Evolutionary conservation across 2,113 vertebrate genomes (phyloP), one percentile per base, ranked within the genome.

Genomic region (Eudyptes chrysolophus): DNA sequence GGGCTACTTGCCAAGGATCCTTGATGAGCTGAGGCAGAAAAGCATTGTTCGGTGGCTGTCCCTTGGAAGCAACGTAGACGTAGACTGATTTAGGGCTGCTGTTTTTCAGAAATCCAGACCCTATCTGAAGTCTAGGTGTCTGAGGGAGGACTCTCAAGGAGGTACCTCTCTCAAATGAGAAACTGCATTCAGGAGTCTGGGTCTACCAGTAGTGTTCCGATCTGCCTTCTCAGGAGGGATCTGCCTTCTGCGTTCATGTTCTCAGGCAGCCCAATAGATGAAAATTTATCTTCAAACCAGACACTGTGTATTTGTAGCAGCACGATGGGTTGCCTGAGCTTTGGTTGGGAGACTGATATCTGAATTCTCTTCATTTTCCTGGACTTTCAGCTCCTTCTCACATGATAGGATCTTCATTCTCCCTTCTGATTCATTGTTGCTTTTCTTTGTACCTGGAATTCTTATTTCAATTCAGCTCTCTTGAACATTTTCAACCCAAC

Each of bases 61-160:
- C 34, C 11, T 55, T 74, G 7, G 22, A 54, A 78, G 9, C 7
- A 74, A 25, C 0, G 0, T 25, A 81, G 74, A 40, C 27, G 15
- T 38, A 75, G 40, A 55, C 25, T 51, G 32, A 71, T 27, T 55
- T 22, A 81, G 13, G 24, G 17, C 10, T 69, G 12, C 7, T 46
- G 9, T 74, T 94, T 80, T 64, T 64, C n/a, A 60, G 57, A 75
- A 90, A 66, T 75, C 10, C 24, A 71, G 24, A 52, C 11, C 10
- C 20, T 29, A 13, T 17, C 22, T 44, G 30, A 78, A 70, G 11
- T 44, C 6, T 16, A 29, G 6, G 20, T 70, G 32, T 29, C 6
- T 3, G 5, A 86, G 15, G 21, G 8, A 44, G 17, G 6, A 17
- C 7, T 81, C 27, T 75, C 2, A 11, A 89, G 27, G 20, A 69